Base-by-base conservation (phyloP, 2,888 invertebrate genomes). In the Polydrusus tereticollis region DNA sequence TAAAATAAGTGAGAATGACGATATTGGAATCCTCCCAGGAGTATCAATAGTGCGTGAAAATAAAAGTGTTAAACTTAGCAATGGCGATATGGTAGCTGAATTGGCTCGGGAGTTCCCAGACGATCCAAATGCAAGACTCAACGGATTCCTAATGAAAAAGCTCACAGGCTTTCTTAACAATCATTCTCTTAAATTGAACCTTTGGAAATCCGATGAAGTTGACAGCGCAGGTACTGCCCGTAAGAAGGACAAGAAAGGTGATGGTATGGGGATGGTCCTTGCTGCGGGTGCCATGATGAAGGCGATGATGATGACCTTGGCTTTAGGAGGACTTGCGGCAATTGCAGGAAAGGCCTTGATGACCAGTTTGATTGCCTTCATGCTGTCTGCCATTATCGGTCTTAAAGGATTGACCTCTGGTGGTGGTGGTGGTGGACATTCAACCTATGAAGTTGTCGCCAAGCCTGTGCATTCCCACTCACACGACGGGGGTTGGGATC, bases 391-490 rank as follows among this genome's bases (percentile, higher is more conserved):
- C 0, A 89, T 93, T 68, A 87, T 92, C 60, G 93, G 65, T 4
- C 38, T 75, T 21, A 75, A 75, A 21, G 63, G 70, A 1, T 18
- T 68, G 8, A 36, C 50, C 12, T 88, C 90, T 73, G 82, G 89
- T 70, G 87, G 89, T 65, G 89, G 89, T 65, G 89, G 88, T 8
- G 88, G 88, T 4, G 89, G 88, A 50, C 76, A 86, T 78, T 93
- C 94, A 8, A 94, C 94, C 0, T 94, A 94, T 81, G 94, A 94
- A 85, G 93, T 94, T 73, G 91, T 94, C 0, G 92, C 87, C 33
- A 93, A 83, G 0, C 75, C 75, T 5, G 50, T 73, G 50, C 67
- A 20, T 14, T 58, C 2, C 50, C 75, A 3, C 64, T 65, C 75
- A 10, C 75, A 75, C 55, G 73, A 73, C 16, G 68, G 70, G 18